Conservation (phyloP, 2,113 vertebrate genomes). For the Gorilla gorilla region DNA sequence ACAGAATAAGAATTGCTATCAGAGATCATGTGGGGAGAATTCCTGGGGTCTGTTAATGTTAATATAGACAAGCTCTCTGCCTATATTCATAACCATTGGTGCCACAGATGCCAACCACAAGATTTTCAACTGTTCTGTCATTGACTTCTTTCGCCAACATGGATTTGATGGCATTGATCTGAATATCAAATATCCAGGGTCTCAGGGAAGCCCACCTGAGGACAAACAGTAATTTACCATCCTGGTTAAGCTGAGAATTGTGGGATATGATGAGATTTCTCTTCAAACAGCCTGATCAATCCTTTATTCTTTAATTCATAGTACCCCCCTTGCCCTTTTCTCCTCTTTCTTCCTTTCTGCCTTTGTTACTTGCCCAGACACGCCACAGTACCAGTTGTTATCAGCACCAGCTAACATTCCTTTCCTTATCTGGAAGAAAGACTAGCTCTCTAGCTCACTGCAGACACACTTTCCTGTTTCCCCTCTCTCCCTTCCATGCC, state of each 20-base stretch:
- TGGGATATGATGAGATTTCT: too few species aligned
- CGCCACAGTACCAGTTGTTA: too few species aligned
- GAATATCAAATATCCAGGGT: conserved; percentile 89
- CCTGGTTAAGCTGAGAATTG: conserved; percentile 84
- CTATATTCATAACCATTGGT: conserved; percentile 88
- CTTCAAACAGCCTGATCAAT: too few species aligned
- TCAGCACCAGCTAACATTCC: too few species aligned
- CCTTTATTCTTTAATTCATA: too few species aligned
- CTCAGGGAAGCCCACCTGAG: conserved; percentile 87
- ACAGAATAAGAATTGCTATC: neutral
- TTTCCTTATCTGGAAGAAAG: too few species aligned
- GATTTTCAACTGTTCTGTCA: conserved; percentile 87
- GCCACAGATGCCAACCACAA: conserved; percentile 82
- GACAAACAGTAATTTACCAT: conserved; percentile 88
- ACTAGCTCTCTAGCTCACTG: too few species aligned
- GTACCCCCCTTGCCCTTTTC: too few species aligned
- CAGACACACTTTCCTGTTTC: too few species aligned
- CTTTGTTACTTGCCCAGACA: too few species aligned
- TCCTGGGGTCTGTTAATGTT: neutral
- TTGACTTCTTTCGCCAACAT: conserved; percentile 84
- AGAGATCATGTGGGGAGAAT: neutral
- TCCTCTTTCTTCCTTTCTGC: too few species aligned
- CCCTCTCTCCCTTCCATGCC: too few species aligned
- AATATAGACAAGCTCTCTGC: neutral
- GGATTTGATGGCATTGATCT: conserved; percentile 90